Percentiles rank a stretch among this genome's conserved stretches.
Evolutionary conservation across 2,888 invertebrate species (phyloP).

Genomic region (Synergus gifuensis): DNA sequence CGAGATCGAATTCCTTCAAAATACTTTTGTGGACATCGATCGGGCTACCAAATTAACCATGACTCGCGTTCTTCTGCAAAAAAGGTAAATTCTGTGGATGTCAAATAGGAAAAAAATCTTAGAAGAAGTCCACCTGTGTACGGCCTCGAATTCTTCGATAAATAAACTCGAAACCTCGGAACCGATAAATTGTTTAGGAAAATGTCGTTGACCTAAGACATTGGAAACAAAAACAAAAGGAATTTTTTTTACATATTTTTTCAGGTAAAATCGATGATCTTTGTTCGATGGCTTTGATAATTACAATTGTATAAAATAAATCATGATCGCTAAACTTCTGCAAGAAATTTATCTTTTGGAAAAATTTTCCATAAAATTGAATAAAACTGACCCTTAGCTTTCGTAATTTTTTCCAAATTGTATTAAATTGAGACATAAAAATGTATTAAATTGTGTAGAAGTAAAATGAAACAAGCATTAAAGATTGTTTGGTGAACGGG

Average conservation of each 20-base stretch:
- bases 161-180: neutral
- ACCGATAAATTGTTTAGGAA: neutral
- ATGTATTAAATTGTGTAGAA: neutral
- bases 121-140: neutral
- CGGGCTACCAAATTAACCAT: slow-evolving; percentile 17
- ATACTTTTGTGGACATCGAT: neutral
- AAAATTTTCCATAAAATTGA: neutral
- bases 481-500: neutral
- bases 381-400: neutral
- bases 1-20: slow-evolving; percentile 2
- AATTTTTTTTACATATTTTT: neutral
- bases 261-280: neutral
- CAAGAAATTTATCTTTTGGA: neutral
- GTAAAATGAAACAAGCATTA: neutral
- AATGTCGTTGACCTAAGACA: neutral
- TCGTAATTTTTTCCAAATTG: neutral
- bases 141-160: slow-evolving; percentile 2
- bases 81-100: slow-evolving; percentile 1
- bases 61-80: slow-evolving; percentile 1
- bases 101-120: neutral
- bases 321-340: no score
- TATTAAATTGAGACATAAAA: neutral
- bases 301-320: neutral
- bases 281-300: no score
- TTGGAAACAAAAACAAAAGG: neutral